A percentile compares a stretch with the other conserved stretches of the same genome.
Conservation (phyloP, 2,113 vertebrate species). For the Connochaetes taurinus region DNA sequence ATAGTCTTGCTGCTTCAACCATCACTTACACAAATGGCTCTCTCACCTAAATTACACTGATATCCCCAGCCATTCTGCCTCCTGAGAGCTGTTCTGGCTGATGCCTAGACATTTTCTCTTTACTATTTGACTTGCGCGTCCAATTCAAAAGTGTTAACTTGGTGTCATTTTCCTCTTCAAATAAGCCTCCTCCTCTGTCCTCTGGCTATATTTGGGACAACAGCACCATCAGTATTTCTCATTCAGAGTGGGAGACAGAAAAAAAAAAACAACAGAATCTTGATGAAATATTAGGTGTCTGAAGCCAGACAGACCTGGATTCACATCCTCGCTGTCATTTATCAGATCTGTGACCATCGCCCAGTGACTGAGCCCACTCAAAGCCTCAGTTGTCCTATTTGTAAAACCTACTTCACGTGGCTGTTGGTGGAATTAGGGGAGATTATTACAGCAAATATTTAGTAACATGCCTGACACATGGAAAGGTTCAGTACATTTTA, state of each 20-base stretch:
- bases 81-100: not conserved
- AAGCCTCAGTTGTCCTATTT: not conserved
- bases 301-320: not conserved
- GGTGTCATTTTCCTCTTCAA: slow-evolving; percentile 31
- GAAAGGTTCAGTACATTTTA: not conserved
- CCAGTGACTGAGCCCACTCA: not conserved
- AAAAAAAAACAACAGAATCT: not conserved
- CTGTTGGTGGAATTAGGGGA: not conserved
- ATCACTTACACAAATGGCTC: not conserved
- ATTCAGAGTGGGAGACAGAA: slow-evolving; percentile 26
- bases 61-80: not conserved
- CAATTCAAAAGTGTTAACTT: slow-evolving; percentile 23
- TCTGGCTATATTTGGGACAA: not conserved
- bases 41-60: not conserved
- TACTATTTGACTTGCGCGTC: not conserved
- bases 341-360: not conserved
- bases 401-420: not conserved
- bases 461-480: not conserved
- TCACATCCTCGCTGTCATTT: not conserved
- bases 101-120: not conserved
- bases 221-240: not conserved
- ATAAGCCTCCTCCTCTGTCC: not conserved
- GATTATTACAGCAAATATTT: not conserved
- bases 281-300: not conserved
- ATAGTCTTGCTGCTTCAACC: not conserved